Conservation (phyloP, 2,888 invertebrate genomes). For the Andrena dorsata region DNA sequence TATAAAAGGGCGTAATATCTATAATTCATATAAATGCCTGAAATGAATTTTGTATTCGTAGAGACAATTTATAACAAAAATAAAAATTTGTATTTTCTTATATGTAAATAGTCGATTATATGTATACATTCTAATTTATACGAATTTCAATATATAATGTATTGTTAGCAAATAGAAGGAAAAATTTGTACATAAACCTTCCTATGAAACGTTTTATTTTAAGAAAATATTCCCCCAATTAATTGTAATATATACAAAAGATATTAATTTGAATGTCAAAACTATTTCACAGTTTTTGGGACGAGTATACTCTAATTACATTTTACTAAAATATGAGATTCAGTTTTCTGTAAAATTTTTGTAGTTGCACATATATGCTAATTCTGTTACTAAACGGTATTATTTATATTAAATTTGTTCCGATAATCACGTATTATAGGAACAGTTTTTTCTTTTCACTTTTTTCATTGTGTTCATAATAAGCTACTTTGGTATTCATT, state of each 20-base stretch:
- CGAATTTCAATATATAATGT: conserved; percentile 29
- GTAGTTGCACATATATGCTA: conserved; percentile 64
- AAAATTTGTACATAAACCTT: conserved; percentile 23
- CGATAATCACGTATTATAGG: conserved; percentile 74
- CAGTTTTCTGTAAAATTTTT: conserved; percentile 33
- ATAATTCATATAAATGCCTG: background rate
- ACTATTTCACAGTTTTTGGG: conserved; percentile 30
- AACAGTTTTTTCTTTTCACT: conserved; percentile 69
- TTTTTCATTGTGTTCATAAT: conserved; percentile 76
- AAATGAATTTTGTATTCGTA: conserved; percentile 14
- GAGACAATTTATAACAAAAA: background rate
- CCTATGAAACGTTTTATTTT: conserved; percentile 12
- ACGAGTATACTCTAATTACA: conserved; percentile 24
- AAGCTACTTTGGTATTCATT: conserved; percentile 65
- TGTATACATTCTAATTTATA: conserved; percentile 29
- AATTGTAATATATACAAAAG: background rate
- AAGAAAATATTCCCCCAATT: background rate
- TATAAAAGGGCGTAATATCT: conserved; percentile 6
- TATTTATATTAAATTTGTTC: conserved; percentile 77
- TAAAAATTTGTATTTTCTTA: conserved; percentile 10
- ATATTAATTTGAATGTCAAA: background rate
- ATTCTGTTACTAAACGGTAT: conserved; percentile 78
- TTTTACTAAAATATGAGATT: conserved; percentile 26
- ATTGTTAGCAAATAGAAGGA: conserved; percentile 8
- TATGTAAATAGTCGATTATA: conserved; percentile 16